Percentiles rank a stretch among this genome's conserved stretches.
Conservation (phyloP, 2,888 invertebrate species). For the Pheosia gnoma region DNA sequence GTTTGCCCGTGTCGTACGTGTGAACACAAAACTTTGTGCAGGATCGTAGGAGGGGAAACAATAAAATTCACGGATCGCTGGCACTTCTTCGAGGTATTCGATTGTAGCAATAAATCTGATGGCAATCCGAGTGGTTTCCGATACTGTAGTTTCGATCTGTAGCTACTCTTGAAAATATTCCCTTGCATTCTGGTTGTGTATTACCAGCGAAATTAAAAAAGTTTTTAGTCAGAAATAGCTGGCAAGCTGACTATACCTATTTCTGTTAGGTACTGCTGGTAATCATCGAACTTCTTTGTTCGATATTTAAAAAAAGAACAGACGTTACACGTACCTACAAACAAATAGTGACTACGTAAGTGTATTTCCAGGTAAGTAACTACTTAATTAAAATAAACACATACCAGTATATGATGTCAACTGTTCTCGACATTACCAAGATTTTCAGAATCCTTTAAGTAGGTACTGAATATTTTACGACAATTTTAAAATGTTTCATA, state of each 20-base stretch:
- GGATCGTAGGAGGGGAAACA: slow-evolving; percentile 64
- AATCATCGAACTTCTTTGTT: too few relatives aligned
- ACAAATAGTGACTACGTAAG: too few relatives aligned
- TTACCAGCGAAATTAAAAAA: not conserved
- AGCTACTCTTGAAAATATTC: slow-evolving; percentile 39
- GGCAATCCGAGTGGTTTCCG: slow-evolving; percentile 54
- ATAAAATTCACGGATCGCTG: slow-evolving; percentile 76
- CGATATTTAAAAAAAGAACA: too few relatives aligned
- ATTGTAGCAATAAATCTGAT: slow-evolving; percentile 61
- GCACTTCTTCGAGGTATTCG: slow-evolving; percentile 46
- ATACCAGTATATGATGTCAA: not conserved
- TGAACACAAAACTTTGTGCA: slow-evolving; percentile 66
- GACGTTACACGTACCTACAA: too few relatives aligned
- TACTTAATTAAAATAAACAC: too few relatives aligned
- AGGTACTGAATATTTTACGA: slow-evolving; percentile 16
- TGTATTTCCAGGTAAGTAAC: too few relatives aligned
- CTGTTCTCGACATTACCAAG: not conserved
- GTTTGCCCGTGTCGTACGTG: slow-evolving; percentile 49
- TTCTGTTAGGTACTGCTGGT: too few relatives aligned
- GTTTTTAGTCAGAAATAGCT: not conserved
- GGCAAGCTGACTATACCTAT: too few relatives aligned
- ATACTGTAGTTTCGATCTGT: slow-evolving; percentile 53
- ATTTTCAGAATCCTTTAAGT: not conserved
- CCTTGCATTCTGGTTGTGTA: not conserved
- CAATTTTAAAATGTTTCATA: slow-evolving; percentile 24